Evolutionary conservation across 30 jellyfish, hydroid and myxozoan species (phyloP).

Genomic region (Pelagia noctiluca): DNA sequence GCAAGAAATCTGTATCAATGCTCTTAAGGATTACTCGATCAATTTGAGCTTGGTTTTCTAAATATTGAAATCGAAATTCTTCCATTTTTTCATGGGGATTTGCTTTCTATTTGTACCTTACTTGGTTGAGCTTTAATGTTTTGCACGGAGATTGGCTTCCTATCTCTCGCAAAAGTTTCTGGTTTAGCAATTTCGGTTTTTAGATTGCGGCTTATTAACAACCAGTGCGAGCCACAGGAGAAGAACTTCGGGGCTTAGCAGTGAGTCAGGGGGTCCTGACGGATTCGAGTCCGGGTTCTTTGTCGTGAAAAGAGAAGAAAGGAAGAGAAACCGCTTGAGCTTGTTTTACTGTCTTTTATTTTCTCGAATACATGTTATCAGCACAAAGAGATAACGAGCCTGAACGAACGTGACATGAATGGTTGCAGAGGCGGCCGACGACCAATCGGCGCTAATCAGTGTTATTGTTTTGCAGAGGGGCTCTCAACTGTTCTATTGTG

Average conservation of each 20-base stretch:
- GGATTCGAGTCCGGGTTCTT: slow-evolving; percentile 26
- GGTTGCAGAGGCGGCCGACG: slow-evolving; percentile 79
- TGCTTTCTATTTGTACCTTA: too few relatives aligned
- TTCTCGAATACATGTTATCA: slow-evolving; percentile 72
- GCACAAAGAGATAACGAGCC: slow-evolving; percentile 56
- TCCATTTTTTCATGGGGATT: too few relatives aligned
- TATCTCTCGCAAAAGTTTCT: too few relatives aligned
- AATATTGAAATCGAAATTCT: too few relatives aligned
- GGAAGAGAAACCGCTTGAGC: slow-evolving; percentile 74
- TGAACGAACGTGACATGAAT: slow-evolving; percentile 65
- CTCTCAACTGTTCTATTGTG: slow-evolving; percentile 67
- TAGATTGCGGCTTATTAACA: too few relatives aligned
- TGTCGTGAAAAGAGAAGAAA: slow-evolving; percentile 53
- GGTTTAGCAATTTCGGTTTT: too few relatives aligned
- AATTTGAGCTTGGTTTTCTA: too few relatives aligned
- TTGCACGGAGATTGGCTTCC: too few relatives aligned
- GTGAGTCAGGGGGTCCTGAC: neutral
- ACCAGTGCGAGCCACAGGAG: neutral
- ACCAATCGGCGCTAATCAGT: slow-evolving; percentile 64
- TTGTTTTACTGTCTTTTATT: slow-evolving; percentile 66
- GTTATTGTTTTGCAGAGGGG: slow-evolving; percentile 56
- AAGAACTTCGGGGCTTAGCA: neutral
- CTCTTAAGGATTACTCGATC: too few relatives aligned
- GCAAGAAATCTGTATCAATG: too few relatives aligned
- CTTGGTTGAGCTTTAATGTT: too few relatives aligned